Evolutionary conservation across 2,113 vertebrate genomes (phyloP), one percentile per base, ranked within the genome.

Genomic region (Noturus placidus): DNA sequence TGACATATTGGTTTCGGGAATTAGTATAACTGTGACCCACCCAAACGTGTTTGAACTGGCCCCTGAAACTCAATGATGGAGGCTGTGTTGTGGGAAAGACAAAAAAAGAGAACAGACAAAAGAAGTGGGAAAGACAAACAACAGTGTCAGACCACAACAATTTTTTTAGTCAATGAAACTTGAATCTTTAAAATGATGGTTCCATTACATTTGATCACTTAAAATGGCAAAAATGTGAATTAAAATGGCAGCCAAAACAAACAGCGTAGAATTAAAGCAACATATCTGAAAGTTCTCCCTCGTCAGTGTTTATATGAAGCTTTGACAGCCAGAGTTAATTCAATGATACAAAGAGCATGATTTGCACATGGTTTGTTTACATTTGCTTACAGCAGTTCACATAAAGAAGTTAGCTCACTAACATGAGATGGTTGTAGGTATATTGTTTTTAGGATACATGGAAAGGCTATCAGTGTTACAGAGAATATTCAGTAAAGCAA

Each of bases 11-110:
- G 33, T 92, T 92, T 92, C 92, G 90, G 84, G 87, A 46, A 82
- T 56, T 69, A 90, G 54, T 27, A 22, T 72, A 92, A 88, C 54
- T 91, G 50, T 81, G 89, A 79, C 88, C 94, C 86, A 91, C 93
- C 87, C 70, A 57, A 86, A 93, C 93, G 90, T 92, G 93, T 86
- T 92, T 89, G 83, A 92, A 92, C 93, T 82, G 78, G 91, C 93
- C 90, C 89, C 79, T 89, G 86, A 38, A 84, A 91, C 89, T 59
- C 87, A 91, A 93, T 88, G 89, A 91, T 57, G 59, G 19, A 0
- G 30, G 89, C 91, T 82, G 50, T 92, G 42, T 86, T 92, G 90
- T 92, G 80, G 86, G n/a, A n/a, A n/a, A n/a, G n/a, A n/a, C n/a
- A n/a, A 90, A 25, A 5, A 42, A 8, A 3, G 52, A 87, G 78